Evolutionary conservation across 2,113 vertebrate species (phyloP), one percentile per base, ranked within the genome.

Genomic region (Tyrannus savana): DNA sequence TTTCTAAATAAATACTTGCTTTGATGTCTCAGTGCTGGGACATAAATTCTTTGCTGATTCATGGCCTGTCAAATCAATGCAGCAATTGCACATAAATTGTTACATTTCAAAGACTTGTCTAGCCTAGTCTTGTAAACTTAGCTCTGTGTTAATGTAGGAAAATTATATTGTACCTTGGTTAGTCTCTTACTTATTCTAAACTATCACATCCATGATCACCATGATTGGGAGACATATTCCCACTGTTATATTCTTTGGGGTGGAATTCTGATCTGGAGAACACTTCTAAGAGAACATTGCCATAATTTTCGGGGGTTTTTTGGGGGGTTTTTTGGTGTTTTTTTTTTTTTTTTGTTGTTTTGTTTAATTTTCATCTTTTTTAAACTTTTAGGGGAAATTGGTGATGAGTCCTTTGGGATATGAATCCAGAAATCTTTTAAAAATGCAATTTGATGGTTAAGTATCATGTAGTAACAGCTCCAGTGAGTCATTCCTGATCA

Each of bases 11-110:
- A 19, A 27, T 77, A 28, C 21, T 86, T 88, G 46, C 37, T 91
- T 91, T 93, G 50, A 90, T 93, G 60, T 93, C 69, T 95, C 60
- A 66, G 59, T 76, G 27, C 78, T 87, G 64, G 28, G 63, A 93
- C 55, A 14, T 46, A 88, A 95, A 83, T 83, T 88, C 55, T 94
- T 96, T 85, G 74, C 91, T 95, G 91, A 95, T 71, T 96, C 93
- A 86, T 73, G 85, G 27, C 35, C 84, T 94, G 78, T 86, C 58
- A 95, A 89, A 85, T 85, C 73, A 93, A 76, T 82, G 68, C 19
- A 84, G 66, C 25, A 67, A 74, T 30, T 76, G 15, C 63, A 82
- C 1, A 2, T 75, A 79, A 89, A 72, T 41, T 37, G 39, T 79
- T 89, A 15, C n/a, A 83, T 95, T 95, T 96, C 87, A 93, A 93